Conservation (phyloP, 2,888 invertebrate species). For the Timandra comae region DNA sequence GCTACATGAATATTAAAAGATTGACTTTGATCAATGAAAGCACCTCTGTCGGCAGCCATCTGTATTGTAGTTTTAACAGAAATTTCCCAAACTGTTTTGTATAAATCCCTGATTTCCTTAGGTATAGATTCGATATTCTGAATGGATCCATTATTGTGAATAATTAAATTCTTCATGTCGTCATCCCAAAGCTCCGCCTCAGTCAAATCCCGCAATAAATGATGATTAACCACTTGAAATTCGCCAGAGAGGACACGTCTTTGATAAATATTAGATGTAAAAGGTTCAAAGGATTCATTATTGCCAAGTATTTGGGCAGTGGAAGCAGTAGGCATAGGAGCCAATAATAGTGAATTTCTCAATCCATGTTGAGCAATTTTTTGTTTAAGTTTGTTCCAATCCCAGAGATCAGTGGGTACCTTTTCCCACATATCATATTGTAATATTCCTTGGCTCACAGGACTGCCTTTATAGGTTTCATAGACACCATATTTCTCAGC, state of each 20-base stretch:
- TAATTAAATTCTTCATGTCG: conserved; percentile 95
- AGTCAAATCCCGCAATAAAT: conserved; percentile 94
- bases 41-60: conserved; percentile 98
- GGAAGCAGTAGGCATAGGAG: conserved; percentile 99
- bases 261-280: conserved; percentile 97
- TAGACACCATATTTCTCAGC: conserved; percentile 91
- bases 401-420: conserved; percentile 89
- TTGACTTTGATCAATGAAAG: conserved; percentile 99
- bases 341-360: conserved; percentile 93
- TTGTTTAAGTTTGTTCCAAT: conserved; percentile 89
- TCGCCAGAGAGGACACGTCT: conserved; percentile 96
- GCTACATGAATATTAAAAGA: conserved; percentile 98
- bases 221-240: conserved; percentile 97
- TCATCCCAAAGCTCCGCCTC: conserved; percentile 95
- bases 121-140: conserved; percentile 92
- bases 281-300: conserved; percentile 98
- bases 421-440: conserved; percentile 99
- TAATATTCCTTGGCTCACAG: conserved; percentile 95
- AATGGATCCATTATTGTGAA: conserved; percentile 94
- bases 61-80: conserved; percentile 93
- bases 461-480: conserved; percentile 93
- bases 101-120: conserved; percentile 87
- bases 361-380: conserved; percentile 93
- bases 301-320: conserved; percentile 99
- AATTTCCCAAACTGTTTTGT: conserved; percentile 99